Evolutionary conservation across 2,797 vertebrate species (phyloP).

Genomic region (Muraenolepis orangiensis): DNA sequence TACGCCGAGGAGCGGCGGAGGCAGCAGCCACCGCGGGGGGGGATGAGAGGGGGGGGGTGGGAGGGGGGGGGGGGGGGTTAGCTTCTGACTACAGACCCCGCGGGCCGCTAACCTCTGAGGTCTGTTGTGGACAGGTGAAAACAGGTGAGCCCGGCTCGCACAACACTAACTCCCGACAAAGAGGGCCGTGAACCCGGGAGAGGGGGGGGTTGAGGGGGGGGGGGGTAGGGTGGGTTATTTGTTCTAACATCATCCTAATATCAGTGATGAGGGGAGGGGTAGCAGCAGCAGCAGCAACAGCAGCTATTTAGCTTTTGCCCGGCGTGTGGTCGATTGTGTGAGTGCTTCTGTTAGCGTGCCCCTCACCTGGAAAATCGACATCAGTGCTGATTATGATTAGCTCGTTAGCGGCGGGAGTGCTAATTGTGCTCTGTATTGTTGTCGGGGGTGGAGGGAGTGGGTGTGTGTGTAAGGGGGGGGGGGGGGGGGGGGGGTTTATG

Average conservation of each 20-base stretch:
- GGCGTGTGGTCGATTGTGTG: conserved; percentile 30
- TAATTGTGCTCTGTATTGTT: conserved; percentile 26
- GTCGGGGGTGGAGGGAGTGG: no score
- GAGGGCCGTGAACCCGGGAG: no score
- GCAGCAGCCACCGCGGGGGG: neutral
- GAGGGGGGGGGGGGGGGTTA: neutral
- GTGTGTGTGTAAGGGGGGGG: no score
- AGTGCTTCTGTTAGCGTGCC: conserved; percentile 36
- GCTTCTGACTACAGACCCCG: no score
- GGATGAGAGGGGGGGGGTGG: neutral
- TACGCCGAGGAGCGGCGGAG: neutral
- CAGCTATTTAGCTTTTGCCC: neutral
- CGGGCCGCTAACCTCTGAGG: neutral
- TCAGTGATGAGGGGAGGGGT: conserved; percentile 16
- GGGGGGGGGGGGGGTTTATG: neutral
- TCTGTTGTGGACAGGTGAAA: no score
- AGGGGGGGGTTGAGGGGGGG: no score
- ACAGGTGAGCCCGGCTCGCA: neutral
- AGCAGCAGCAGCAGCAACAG: conserved; percentile 1
- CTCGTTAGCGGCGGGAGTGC: conserved; percentile 40
- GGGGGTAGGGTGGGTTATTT: no score
- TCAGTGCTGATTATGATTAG: conserved; percentile 50
- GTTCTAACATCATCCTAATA: no score
- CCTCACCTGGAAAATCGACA: conserved; percentile 6
- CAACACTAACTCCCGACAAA: no score